Evolutionary conservation across 2,113 vertebrate genomes (phyloP), one percentile per base, ranked within the genome.

Genomic region (Nymphicus hollandicus): DNA sequence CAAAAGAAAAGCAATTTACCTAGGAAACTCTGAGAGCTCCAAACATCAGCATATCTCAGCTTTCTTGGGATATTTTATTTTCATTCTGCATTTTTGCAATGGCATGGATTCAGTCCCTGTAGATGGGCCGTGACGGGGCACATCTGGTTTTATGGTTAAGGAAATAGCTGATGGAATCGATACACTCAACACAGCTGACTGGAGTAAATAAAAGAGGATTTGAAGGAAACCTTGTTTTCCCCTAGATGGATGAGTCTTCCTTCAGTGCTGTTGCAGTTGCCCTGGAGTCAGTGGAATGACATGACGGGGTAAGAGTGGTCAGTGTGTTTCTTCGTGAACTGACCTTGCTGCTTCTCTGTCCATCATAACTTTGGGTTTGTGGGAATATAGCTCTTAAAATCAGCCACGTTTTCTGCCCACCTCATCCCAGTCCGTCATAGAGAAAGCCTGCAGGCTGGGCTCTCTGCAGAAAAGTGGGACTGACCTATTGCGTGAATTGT

Each of bases 61-160:
- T 92, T 97, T 82, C 94, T 79, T 81, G 91, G 89, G 91, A 85
- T 88, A 70, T 96, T 95, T 91, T 88, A 61, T 92, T 95, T 94
- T 91, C 55, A 88, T 93, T 96, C 87, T 93, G 43, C 86, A 70
- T 95, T 97, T 94, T 96, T 91, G 95, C 78, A 97, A 95, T 92
- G 94, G 94, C 94, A 68, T 6, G 31, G 84, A 92, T 95, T 96
- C 91, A 95, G 94, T 83, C 79, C 60, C 93, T 24, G 90, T 74
- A 91, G 95, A 95, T 97, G 97, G 91, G 88, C 96, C 95, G 13
- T 97, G 95, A 96, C 95, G 31, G 68, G 2, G 10, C 95, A 96
- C 96, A 95, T 97, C 97, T 97, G 96, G 95, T 92, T 95, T 92
- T 91, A 79, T 60, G 84, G 91, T 95, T 96, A 94, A 89, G 81